Percentiles rank a stretch among this genome's conserved stretches.
These are phyloP conservation scores for Zygogramma bicolorata DNA, from an alignment of 2,888 invertebrate genomes.

Conservation along the genomic window DNA sequence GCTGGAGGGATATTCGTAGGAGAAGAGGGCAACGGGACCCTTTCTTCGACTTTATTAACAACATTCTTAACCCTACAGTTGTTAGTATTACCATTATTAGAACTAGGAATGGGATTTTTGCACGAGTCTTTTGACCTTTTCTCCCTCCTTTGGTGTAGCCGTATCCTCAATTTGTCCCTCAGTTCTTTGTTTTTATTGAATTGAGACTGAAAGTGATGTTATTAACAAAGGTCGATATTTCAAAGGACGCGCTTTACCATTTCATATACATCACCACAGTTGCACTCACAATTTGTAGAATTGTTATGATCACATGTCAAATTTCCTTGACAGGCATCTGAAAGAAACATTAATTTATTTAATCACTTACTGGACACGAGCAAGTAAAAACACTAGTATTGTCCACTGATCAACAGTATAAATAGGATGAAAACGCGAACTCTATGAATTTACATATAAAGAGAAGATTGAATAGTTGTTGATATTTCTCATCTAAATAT, in stretches of 20 bases:
- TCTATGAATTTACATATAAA: too few species aligned
- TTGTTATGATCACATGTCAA: constrained; percentile 52
- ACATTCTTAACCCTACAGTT: constrained; percentile 43
- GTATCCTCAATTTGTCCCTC: constrained; percentile 61
- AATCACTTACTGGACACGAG: too few species aligned
- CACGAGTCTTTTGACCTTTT: constrained; percentile 49
- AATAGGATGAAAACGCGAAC: too few species aligned
- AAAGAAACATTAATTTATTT: not conserved
- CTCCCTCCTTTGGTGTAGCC: constrained; percentile 59
- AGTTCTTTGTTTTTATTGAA: constrained; percentile 59
- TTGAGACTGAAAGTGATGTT: constrained; percentile 29
- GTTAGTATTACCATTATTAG: constrained; percentile 6
- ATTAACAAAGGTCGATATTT: not conserved
- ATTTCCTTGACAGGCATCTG: constrained; percentile 35
- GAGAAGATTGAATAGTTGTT: too few species aligned
- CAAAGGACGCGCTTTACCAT: constrained; percentile 49
- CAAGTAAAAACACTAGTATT: too few species aligned
- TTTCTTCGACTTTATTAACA: constrained; percentile 44
- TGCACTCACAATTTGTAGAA: constrained; percentile 63
- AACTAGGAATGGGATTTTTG: constrained; percentile 33
- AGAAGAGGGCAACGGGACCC: constrained; percentile 50
- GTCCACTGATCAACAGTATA: too few species aligned
- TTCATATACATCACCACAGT: constrained; percentile 64
- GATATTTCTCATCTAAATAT: too few species aligned
- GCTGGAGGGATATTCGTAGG: constrained; percentile 51